These are phyloP conservation scores for Salvelinus alpinus DNA, from an alignment of 2,113 vertebrate species.

Conservation along the genomic window DNA sequence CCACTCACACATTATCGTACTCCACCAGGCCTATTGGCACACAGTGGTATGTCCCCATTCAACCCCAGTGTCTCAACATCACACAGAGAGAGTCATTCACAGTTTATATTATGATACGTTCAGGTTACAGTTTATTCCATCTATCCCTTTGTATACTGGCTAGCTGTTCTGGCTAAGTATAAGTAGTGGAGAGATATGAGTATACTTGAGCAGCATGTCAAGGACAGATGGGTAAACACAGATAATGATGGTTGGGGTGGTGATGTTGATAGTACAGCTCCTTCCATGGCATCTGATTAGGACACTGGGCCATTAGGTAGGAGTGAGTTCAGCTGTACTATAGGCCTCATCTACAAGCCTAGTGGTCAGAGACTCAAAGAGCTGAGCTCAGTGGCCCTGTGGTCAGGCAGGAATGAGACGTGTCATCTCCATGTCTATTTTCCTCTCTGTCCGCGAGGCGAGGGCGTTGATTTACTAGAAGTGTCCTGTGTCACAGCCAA, in stretches of 20 bases:
- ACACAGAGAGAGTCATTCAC: background rate
- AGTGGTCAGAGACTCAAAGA: background rate
- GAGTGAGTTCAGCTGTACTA: background rate
- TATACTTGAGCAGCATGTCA: conserved; percentile 14
- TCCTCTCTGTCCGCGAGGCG: background rate
- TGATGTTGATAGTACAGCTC: background rate
- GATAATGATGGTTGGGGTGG: background rate
- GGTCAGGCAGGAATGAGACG: conserved; percentile 5
- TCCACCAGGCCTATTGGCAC: background rate
- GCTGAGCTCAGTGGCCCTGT: background rate
- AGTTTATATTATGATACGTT: background rate
- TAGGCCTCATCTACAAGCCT: background rate
- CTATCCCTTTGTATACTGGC: background rate
- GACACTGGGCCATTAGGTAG: background rate
- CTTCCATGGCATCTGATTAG: background rate
- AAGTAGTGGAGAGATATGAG: background rate
- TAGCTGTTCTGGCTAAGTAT: background rate
- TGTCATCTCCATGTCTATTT: conserved; percentile 3
- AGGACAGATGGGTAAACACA: conserved; percentile 36
- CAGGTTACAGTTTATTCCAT: background rate
- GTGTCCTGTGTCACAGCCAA: background rate
- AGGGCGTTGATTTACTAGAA: background rate
- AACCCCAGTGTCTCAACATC: background rate
- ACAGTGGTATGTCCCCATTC: background rate
- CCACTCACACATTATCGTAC: background rate